Evolutionary conservation across 2,797 vertebrate species (phyloP).

Genomic region (Anguilla obscura): DNA sequence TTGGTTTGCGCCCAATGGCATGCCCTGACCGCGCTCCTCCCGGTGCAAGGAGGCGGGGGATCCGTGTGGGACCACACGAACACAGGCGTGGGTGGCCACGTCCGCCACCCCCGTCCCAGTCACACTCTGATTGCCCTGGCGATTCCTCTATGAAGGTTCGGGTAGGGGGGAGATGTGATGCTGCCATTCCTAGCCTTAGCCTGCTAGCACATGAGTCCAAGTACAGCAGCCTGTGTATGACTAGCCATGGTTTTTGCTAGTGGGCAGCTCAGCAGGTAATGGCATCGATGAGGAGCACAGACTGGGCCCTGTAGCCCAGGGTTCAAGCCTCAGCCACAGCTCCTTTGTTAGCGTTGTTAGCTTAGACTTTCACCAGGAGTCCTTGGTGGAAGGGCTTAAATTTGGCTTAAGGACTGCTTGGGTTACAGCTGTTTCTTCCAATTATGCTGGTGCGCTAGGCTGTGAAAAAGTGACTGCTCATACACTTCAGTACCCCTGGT

Average conservation of each 20-base stretch:
- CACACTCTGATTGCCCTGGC: background rate
- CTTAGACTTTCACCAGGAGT: background rate
- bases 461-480: background rate
- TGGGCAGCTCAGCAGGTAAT: background rate
- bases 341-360: background rate
- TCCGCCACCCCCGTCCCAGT: conserved; percentile 15
- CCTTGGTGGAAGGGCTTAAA: background rate
- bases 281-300: background rate
- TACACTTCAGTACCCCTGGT: background rate
- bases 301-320: background rate
- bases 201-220: background rate
- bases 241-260: background rate
- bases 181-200: background rate
- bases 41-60: conserved; percentile 37
- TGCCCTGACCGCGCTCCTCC: conserved; percentile 50
- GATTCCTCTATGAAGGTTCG: background rate
- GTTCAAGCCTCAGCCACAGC: background rate
- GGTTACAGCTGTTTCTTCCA: background rate
- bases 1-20: conserved; percentile 39
- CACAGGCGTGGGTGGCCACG: conserved; percentile 39
- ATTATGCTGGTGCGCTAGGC: background rate
- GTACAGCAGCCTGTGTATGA: background rate
- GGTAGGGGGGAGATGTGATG: background rate
- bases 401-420: background rate
- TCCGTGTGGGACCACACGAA: conserved; percentile 60